Evolutionary conservation across 2,797 vertebrate genomes (phyloP).

Genomic region (Argyrosomus regius): DNA sequence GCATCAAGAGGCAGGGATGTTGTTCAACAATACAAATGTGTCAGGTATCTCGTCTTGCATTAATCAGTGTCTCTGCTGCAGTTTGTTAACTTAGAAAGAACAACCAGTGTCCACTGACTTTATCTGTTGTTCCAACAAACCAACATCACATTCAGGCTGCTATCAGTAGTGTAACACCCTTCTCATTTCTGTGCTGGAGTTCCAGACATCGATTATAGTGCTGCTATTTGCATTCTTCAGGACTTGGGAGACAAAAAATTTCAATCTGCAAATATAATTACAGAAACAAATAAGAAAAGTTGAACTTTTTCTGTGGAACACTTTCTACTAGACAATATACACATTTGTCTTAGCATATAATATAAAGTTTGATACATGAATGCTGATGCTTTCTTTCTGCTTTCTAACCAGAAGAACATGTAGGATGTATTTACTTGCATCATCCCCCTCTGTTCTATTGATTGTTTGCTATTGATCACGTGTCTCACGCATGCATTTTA

Average conservation of each 20-base stretch:
- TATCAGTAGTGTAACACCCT: conserved; percentile 24
- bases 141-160: conserved; percentile 11
- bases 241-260: not conserved
- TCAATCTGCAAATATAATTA: not conserved
- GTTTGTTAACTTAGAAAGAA: not conserved
- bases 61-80: not conserved
- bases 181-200: not conserved
- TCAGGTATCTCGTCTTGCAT: not conserved
- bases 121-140: conserved; percentile 17
- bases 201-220: not conserved
- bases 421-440: not conserved
- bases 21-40: no score
- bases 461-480: not conserved
- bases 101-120: conserved; percentile 7
- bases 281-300: not conserved
- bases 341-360: not conserved
- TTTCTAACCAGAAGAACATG: not conserved
- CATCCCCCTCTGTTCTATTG: not conserved
- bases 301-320: not conserved
- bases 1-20: not conserved
- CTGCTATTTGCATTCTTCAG: conserved; percentile 3
- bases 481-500: not conserved
- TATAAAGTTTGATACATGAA: not conserved
- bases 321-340: not conserved
- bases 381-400: not conserved